Conservation (phyloP, 2,113 vertebrate genomes). For the Hoplias malabaricus region DNA sequence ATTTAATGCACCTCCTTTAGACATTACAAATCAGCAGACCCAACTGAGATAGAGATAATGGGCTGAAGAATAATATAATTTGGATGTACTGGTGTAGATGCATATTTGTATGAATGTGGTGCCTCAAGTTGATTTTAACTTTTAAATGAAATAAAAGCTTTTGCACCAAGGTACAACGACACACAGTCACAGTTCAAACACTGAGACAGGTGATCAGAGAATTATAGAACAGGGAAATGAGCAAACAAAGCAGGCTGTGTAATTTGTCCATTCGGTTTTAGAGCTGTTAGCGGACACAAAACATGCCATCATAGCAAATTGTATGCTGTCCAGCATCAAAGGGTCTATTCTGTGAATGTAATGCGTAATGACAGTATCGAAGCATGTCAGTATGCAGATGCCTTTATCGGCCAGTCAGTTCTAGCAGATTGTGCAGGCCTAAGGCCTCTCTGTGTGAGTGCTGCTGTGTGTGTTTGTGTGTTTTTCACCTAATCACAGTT, state of each 20-base stretch:
- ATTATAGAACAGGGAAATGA: neutral
- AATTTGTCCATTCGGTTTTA: neutral
- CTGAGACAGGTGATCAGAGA: neutral
- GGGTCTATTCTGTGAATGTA: neutral
- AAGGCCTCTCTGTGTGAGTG: neutral
- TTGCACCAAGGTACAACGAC: neutral
- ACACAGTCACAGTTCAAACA: neutral
- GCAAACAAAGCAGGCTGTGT: neutral
- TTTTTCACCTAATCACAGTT: conserved; percentile 54
- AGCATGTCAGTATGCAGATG: neutral
- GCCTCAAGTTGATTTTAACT: neutral
- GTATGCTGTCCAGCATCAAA: neutral
- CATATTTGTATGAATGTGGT: neutral
- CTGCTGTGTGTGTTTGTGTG: conserved; percentile 22
- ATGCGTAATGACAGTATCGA: neutral
- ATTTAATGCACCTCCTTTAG: too few species aligned
- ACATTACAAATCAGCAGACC: neutral
- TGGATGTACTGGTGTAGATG: neutral
- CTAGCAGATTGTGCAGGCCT: conserved; percentile 36
- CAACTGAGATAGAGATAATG: neutral
- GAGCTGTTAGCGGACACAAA: neutral
- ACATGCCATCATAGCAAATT: neutral
- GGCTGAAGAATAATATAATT: neutral
- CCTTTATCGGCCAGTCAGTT: conserved; percentile 48
- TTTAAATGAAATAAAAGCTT: neutral